phyloP scores from a whole-genome alignment of 2,797 vertebrate genomes.

The Anabacerthia variegaticeps region DNA sequence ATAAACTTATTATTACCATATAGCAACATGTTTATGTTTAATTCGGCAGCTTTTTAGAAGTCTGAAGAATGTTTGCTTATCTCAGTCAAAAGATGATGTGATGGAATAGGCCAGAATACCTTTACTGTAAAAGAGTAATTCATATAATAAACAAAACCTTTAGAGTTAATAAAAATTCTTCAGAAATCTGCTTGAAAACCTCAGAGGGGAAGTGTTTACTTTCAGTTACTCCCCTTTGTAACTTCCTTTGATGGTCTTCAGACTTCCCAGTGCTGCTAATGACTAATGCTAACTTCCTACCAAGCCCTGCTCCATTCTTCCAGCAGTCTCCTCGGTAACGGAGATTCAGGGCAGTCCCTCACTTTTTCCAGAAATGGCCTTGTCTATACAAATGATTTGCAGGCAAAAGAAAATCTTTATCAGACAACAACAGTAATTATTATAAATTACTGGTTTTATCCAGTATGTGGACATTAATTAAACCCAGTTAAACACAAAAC shows the following conservation, averaged over 20 bases:
- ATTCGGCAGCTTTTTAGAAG: neutral
- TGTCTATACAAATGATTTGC: neutral
- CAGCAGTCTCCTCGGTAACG: neutral
- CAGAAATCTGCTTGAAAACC: neutral
- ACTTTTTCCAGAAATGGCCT: neutral
- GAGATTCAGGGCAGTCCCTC: neutral
- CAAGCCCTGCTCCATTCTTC: neutral
- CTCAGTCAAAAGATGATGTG: neutral
- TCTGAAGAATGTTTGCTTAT: neutral
- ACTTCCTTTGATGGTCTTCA: neutral
- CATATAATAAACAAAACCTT: neutral
- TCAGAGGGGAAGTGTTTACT: neutral
- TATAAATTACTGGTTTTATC: neutral
- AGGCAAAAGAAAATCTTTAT: neutral
- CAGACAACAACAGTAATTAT: neutral
- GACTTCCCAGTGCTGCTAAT: neutral
- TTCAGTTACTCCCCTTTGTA: too few relatives aligned
- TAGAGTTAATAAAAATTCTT: neutral
- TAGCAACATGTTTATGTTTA: neutral
- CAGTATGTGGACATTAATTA: neutral
- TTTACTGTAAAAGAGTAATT: neutral
- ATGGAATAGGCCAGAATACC: neutral
- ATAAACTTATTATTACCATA: neutral
- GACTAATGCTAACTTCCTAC: neutral
- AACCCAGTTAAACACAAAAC: neutral